Evolutionary conservation across 2,888 invertebrate species (phyloP), one percentile per base, ranked within the genome.

Genomic region (Spodoptera exigua): DNA sequence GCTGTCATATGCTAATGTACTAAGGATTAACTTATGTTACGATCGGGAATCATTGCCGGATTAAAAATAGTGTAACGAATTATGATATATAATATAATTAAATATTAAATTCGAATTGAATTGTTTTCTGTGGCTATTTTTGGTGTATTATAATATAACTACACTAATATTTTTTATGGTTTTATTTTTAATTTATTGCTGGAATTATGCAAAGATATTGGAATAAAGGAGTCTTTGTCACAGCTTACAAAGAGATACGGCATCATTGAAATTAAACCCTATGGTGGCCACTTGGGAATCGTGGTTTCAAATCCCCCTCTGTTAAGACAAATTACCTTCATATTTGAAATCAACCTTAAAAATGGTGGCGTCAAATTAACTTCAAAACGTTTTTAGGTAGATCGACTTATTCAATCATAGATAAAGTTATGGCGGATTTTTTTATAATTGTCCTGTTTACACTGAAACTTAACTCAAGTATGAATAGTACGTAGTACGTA

Each of bases 181-280:
- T 9, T 18, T 18, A 18, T 35, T 54, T 34, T 43, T 13, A 43
- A 37, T 47, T 14, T 16, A 41, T 10, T 2, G n/a, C 12, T 37
- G 27, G 32, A 35, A 10, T 17, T 39, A 49, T 27, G 59, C 43
- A 60, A 54, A 55, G 14, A 14, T 27, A 46, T 14, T 49, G 14
- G n/a, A 35, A 55, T 41, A 46, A 52, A 60, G 52, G 48, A 12
- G 16, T 61, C 56, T 66, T 70, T 54, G 16, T 53, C 16, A n/a
- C 14, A 53, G 39, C 21, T 10, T 14, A 56, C 70, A 73, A 73
- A 72, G 47, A 46, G 40, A 55, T 64, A 56, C 59, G 40, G 70
- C 74, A 74, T 74, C 70, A 69, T 74, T 69, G 49, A 70, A 71
- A 70, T 73, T 69, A 63, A 47, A 74, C 37, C 70, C 35, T 56